Conservation (phyloP, 2,888 invertebrate genomes). For the Sinodicranocentrus sp. region DNA sequence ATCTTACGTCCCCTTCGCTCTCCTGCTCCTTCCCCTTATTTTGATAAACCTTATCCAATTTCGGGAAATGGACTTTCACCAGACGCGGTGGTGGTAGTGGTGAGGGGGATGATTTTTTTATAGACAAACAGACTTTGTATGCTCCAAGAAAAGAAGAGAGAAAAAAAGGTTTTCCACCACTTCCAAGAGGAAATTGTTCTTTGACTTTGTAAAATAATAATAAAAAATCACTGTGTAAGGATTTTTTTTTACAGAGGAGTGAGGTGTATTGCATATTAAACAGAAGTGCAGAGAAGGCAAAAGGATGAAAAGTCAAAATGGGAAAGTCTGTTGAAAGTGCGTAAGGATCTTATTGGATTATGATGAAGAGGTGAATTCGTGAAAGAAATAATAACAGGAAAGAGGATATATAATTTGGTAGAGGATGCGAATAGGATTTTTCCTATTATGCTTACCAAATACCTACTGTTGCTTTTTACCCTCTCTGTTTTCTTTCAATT, state of each 20-base stretch:
- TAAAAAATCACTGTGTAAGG: conserved; percentile 2
- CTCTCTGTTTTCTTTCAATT: conserved; percentile 64
- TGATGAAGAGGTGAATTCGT: conserved; percentile 18
- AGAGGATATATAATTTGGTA: background rate
- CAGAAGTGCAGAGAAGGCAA: conserved; percentile 24
- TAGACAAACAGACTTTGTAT: too few relatives aligned
- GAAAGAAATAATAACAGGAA: background rate
- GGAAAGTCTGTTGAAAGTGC: background rate
- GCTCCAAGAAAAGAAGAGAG: too few relatives aligned
- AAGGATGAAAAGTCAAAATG: conserved; percentile 40
- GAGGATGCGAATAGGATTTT: too few relatives aligned
- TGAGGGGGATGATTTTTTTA: too few relatives aligned
- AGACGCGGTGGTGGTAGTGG: too few relatives aligned
- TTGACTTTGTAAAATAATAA: conserved; percentile 20
- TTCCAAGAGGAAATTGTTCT: conserved; percentile 21
- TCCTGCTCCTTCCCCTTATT: conserved; percentile 36
- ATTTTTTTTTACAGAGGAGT: background rate
- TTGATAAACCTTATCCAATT: conserved; percentile 48
- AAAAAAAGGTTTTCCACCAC: conserved; percentile 2
- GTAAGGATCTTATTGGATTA: conserved; percentile 30
- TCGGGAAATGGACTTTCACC: conserved; percentile 53
- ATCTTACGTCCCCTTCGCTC: conserved; percentile 38
- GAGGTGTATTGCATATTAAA: conserved; percentile 46
- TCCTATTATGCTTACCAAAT: too few relatives aligned
- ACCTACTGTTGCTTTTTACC: too few relatives aligned